Conservation (phyloP, 2,888 invertebrate genomes). For the Teleogryllus oceanicus region DNA sequence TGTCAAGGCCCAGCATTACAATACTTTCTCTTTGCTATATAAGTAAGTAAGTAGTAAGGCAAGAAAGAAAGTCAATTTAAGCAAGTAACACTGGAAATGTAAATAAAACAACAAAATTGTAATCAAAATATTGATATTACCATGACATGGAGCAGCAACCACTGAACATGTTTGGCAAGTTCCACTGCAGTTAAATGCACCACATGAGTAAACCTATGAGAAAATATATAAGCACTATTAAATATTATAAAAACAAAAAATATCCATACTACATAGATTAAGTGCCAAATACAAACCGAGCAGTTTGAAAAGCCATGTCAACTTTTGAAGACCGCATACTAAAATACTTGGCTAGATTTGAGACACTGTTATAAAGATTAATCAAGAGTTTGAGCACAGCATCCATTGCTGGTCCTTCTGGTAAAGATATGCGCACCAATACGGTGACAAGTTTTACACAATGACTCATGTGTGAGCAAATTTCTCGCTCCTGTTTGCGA, state of each 20-base stretch:
- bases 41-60: too few relatives aligned
- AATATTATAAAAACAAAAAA: too few relatives aligned
- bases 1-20: too few relatives aligned
- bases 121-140: neutral
- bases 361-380: neutral
- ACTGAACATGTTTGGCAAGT: neutral
- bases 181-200: neutral
- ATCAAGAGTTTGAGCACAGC: neutral
- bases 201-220: neutral
- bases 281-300: neutral
- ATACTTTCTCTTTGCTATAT: too few relatives aligned
- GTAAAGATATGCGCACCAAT: neutral
- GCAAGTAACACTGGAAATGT: too few relatives aligned
- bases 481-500: neutral
- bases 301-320: slow-evolving; percentile 1
- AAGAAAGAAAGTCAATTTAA: too few relatives aligned
- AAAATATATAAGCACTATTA: neutral
- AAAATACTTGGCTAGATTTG: neutral
- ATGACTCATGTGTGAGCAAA: neutral
- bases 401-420: neutral
- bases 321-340: neutral
- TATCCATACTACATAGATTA: too few relatives aligned
- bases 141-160: neutral
- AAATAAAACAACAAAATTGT: too few relatives aligned
- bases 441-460: neutral